These are phyloP conservation scores for Drosophila pseudotakahashii DNA, from an alignment of 2,888 invertebrate species.

Conservation along the genomic window DNA sequence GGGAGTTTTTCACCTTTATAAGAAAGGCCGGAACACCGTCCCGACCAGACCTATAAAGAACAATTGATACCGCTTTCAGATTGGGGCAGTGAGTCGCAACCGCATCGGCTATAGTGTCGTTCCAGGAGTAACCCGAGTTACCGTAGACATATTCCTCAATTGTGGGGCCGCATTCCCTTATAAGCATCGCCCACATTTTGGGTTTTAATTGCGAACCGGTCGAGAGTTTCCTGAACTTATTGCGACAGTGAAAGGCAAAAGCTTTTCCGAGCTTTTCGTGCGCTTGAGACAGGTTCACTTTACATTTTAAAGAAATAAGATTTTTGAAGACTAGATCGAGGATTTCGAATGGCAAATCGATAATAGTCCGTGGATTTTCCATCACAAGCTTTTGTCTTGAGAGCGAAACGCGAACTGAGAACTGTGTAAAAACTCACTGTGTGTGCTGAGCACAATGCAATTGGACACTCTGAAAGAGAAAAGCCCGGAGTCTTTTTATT, in stretches of 20 bases:
- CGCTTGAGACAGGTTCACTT: background rate
- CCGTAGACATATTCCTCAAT: background rate
- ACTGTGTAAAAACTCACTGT: background rate
- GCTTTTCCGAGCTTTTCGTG: background rate
- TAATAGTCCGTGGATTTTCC: slow-evolving; percentile 4
- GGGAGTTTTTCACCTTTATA: background rate
- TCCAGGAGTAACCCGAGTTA: background rate
- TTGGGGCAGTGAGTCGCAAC: background rate
- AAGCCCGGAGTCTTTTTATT: background rate
- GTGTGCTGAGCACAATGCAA: background rate
- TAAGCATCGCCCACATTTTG: background rate
- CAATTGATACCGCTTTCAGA: background rate
- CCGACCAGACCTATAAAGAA: too few relatives aligned
- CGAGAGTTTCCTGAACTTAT: background rate
- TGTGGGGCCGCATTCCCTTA: background rate
- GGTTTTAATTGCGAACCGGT: background rate
- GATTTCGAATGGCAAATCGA: slow-evolving; percentile 17
- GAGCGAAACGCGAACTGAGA: slow-evolving; percentile 7
- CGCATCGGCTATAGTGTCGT: background rate
- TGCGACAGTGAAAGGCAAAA: slow-evolving; percentile 8
- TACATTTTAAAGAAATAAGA: background rate
- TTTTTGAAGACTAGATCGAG: slow-evolving; percentile 17
- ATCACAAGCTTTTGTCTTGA: slow-evolving; percentile 2
- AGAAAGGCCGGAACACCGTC: background rate
- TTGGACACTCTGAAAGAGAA: background rate